Percentiles rank a stretch among this genome's conserved stretches.
Conservation (phyloP, 2,797 vertebrate species). For the Poecile montanus region DNA sequence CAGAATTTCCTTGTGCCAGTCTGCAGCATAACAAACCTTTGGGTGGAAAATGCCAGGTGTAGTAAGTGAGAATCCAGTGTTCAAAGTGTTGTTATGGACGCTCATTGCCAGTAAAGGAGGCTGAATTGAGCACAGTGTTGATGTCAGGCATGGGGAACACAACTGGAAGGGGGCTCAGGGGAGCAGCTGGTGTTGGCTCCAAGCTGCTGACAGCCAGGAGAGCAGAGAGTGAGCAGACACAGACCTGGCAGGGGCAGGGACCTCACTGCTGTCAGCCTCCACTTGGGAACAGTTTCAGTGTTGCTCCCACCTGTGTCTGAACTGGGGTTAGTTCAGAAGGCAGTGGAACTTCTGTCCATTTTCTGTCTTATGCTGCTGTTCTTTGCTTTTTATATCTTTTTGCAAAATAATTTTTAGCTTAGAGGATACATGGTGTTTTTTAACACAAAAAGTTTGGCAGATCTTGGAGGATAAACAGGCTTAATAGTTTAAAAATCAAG, state of each 20-base stretch:
- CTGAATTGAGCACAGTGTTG: not conserved
- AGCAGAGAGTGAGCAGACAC: not conserved
- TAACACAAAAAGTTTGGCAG: not conserved
- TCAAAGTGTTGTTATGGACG: not conserved
- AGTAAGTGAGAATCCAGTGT: not conserved
- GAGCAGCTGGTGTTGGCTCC: fast-evolving
- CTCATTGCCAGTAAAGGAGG: not conserved
- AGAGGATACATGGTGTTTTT: not conserved
- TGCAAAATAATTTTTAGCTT: not conserved
- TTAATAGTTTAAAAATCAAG: not conserved
- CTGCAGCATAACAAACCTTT: not conserved
- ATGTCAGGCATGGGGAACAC: not conserved
- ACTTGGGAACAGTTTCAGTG: fast-evolving
- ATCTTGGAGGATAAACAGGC: not conserved
- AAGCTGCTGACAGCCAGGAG: fast-evolving
- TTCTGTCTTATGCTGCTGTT: not conserved
- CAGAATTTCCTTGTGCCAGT: not conserved
- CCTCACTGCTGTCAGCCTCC: fast-evolving
- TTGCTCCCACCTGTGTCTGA: fast-evolving
- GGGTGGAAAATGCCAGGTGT: not conserved
- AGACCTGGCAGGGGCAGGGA: not conserved
- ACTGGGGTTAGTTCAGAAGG: not conserved
- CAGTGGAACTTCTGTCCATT: not conserved
- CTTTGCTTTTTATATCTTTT: not conserved
- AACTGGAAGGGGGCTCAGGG: fast-evolving